Evolutionary conservation across 2,113 vertebrate genomes (phyloP), one percentile per base, ranked within the genome.

Genomic region (Ahaetulla prasina): DNA sequence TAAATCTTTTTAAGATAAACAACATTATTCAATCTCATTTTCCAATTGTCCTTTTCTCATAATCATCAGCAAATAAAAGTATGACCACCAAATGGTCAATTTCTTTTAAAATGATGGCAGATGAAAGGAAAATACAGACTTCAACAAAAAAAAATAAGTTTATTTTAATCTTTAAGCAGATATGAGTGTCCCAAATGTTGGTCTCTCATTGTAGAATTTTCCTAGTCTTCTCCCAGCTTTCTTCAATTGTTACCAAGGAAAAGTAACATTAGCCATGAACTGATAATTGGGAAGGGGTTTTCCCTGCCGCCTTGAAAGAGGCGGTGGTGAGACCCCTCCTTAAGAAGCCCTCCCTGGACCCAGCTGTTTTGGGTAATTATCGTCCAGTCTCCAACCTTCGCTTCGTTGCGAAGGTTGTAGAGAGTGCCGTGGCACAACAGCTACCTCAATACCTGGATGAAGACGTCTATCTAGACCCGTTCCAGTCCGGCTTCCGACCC

Each of bases 241-340:
- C 96, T 96, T 47, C 95, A 90, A 96, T 96, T 97, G 95, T 97
- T 95, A n/a, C 0, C 50, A 2, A 93, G 92, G 60, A 95, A 94
- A 93, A 91, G 88, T 93, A 88, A 91, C 80, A 80, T 88, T 91
- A 86, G 91, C 91, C 89, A 53, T 52, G 22, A 47, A 27, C 53
- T 92, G 30, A 45, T 60, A n/a, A n/a, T n/a, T n/a, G n/a, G n/a
- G n/a, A n/a, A n/a, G n/a, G n/a, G n/a, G n/a, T n/a, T n/a, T n/a
- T n/a, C n/a, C n/a, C n/a, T n/a, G n/a, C n/a, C n/a, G n/a, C n/a
- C n/a, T n/a, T n/a, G n/a, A n/a, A n/a, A n/a, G n/a, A n/a, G n/a
- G n/a, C n/a, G n/a, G n/a, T n/a, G n/a, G n/a, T n/a, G n/a, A n/a
- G n/a, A n/a, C n/a, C n/a, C n/a, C n/a, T n/a, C n/a, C n/a, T n/a